Evolutionary conservation across 2,888 invertebrate species (phyloP), one percentile per base, ranked within the genome.

Genomic region (Cheilosia pagana): DNA sequence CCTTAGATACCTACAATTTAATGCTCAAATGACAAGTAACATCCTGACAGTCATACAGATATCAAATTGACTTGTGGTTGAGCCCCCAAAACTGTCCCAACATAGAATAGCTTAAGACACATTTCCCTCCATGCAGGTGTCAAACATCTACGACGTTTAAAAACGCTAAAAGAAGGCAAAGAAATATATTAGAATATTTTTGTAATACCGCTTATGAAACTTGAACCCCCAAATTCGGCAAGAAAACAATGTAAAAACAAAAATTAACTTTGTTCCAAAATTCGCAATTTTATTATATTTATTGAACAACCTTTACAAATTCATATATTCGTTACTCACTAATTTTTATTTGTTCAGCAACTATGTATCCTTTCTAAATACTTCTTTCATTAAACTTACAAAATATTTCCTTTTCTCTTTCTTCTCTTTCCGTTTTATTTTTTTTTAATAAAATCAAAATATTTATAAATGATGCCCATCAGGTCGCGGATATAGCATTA

Each of bases 401-500:
- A 68, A 67, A 77, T 82, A 72, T 86, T 74, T 70, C 87, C 78
- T 83, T 77, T 68, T 87, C 81, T 82, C 81, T 85, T 78, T 74
- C 81, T 67, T 87, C 81, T 86, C 82, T 86, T 70, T 86, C 86
- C 52, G 52, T 85, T 76, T 79, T 60, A 50, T 62, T 79, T 55
- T 82, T 16, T 31, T 31, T 35, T 12, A 12, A 12, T 35, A 35
- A 35, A 71, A 60, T 21, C 72, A 60, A 60, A 75, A 70, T 23
- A 45, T 39, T 45, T 52, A 21, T 50, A 55, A n/a, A n/a, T 72
- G 63, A 79, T 71, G 81, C 72, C 71, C 87, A 87, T 87, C 89
- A 92, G 92, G 92, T 90, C 90, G 90, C 89, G 91, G 91, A 87
- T 91, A 89, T 90, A 89, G 90, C 88, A 88, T 89, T 89, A 89